These are phyloP conservation scores for Cenopis cana DNA, from an alignment of 2,888 invertebrate genomes.

Conservation along the genomic window DNA sequence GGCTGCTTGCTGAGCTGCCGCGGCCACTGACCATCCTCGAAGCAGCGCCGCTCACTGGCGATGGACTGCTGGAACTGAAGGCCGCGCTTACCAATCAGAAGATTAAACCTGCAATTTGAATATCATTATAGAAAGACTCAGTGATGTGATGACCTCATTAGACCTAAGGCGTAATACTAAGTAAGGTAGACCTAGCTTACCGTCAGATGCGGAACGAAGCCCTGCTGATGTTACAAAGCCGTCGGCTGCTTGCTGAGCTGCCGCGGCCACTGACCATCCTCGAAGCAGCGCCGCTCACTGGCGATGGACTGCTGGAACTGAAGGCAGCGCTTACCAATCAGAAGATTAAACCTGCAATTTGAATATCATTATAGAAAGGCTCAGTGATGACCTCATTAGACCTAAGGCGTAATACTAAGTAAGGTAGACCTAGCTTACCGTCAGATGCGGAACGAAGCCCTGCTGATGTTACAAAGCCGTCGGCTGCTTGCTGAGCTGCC, in stretches of 20 bases:
- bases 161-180: too few relatives aligned
- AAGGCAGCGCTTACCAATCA: slow-evolving; percentile 67
- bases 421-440: slow-evolving; percentile 95
- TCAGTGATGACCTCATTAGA: too few relatives aligned
- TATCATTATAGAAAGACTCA: neutral
- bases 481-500: slow-evolving; percentile 88
- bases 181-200: slow-evolving; percentile 94
- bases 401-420: too few relatives aligned
- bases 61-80: slow-evolving; percentile 88
- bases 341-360: slow-evolving; percentile 49
- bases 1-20: slow-evolving; percentile 88
- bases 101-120: slow-evolving; percentile 42
- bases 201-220: slow-evolving; percentile 95
- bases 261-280: slow-evolving; percentile 87
- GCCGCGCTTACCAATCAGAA: slow-evolving; percentile 62
- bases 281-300: slow-evolving; percentile 90
- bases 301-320: slow-evolving; percentile 88
- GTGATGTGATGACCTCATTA: too few relatives aligned
- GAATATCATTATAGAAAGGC: neutral
- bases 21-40: slow-evolving; percentile 89
- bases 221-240: slow-evolving; percentile 91
- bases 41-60: slow-evolving; percentile 89
- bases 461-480: slow-evolving; percentile 91
- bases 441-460: slow-evolving; percentile 94
- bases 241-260: slow-evolving; percentile 88